Evolutionary conservation across 1,140 invertebrate species (phyloP).

Genomic region (Argopecten irradians): DNA sequence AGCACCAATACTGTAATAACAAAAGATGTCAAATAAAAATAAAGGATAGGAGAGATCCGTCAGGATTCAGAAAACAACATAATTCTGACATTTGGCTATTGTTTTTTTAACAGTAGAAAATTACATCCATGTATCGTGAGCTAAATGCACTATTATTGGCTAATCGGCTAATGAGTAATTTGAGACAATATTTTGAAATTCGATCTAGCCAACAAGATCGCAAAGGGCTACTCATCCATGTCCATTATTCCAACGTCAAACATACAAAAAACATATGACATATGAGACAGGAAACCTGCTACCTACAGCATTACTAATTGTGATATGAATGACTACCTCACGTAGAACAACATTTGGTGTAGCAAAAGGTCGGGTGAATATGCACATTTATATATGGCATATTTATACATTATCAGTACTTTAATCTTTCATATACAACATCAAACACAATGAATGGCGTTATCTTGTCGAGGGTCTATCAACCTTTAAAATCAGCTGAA

Average conservation of each 20-base stretch:
- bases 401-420: not conserved
- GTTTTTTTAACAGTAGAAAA: no score
- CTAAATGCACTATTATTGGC: no score
- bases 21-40: no score
- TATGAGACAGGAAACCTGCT: not conserved
- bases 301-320: not conserved
- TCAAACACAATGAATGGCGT: not conserved
- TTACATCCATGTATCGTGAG: no score
- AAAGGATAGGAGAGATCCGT: no score
- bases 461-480: not conserved
- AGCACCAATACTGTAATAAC: no score
- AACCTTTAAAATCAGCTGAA: slow-evolving; percentile 11
- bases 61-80: no score
- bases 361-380: not conserved
- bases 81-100: no score
- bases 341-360: not conserved
- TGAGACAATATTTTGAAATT: no score
- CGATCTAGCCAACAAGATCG: no score
- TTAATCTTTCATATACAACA: not conserved
- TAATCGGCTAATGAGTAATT: no score
- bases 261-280: not conserved
- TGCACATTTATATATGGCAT: not conserved
- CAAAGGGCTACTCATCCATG: no score
- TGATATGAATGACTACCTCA: not conserved
- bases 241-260: not conserved